Base-by-base conservation (phyloP, 1,140 invertebrate species). In the Mamestra configurata region DNA sequence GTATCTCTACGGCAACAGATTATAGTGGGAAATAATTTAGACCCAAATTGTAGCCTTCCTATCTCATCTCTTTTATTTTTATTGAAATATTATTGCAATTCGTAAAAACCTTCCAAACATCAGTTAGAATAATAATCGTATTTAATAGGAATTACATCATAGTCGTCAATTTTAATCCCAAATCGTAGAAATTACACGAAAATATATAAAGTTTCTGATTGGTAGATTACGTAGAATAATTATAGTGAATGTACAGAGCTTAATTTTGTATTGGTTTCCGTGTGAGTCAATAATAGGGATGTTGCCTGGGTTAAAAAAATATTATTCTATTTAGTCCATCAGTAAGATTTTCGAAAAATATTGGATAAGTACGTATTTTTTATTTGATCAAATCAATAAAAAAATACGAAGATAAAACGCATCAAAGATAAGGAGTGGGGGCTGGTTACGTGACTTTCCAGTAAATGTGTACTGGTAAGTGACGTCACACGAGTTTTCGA, bases 161-260 rank as follows among this genome's bases (percentile, higher is more conserved):
- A 77, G 43, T 77, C 10, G 59, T 77, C 75, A 77, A 77, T 77
- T 77, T 66, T 77, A 61, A 66, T 77, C 40, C 61, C 27, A 77
- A 66, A 37, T 53, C n/a, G 46, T 77, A 77, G 75, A 40, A 20
- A 6, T 18, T 68, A 53, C 43, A 68, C 31, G 10, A 37, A 11
- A 22, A 66, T 37, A 22, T 46, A 22, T n/a, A 53, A 53, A 53
- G 7, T 64, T 77, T 77, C 31, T 27, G 37, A 66, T 64, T 66
- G 22, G 61, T 66, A 77, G 51, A 37, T 55, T 20, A 18, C 6
- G 70, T 72, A 72, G 70, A 27, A 49, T 24, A 73, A 43, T 46
- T 40, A 43, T 46, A 24, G 64, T 15, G 46, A 27, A 61, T 59
- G 37, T 61, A 61, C 57, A 64, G 57, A 61, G 55, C 55, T 76